Evolutionary conservation across 1,140 invertebrate genomes (phyloP).

Genomic region (Hylaeus volcanicus): DNA sequence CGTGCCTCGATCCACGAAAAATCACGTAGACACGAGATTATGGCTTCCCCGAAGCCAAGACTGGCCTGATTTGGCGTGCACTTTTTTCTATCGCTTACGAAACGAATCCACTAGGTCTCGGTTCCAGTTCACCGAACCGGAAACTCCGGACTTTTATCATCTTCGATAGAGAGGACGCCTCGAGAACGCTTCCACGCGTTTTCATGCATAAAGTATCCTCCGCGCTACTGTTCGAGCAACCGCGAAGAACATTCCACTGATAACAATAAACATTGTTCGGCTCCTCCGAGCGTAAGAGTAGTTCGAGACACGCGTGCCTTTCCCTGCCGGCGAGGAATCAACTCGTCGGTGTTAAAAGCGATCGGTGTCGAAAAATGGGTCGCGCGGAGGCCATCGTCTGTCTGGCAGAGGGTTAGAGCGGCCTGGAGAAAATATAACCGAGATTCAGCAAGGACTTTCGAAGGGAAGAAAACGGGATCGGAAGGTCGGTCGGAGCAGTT

Average conservation of each 20-base stretch:
- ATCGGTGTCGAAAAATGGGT: no score
- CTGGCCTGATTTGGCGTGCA: no score
- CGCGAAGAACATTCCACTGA: no score
- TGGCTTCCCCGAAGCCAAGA: no score
- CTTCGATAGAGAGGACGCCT: background rate
- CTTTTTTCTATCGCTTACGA: background rate
- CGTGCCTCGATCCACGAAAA: no score
- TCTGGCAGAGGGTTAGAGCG: background rate
- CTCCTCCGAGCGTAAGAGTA: no score
- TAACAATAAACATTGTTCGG: no score
- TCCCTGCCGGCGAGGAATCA: no score
- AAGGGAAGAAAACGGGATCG: slow-evolving; percentile 64
- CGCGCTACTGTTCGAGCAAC: no score
- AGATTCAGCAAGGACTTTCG: slow-evolving; percentile 47
- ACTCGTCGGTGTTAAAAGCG: no score
- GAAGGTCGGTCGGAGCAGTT: slow-evolving; percentile 53
- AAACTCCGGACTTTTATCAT: slow-evolving; percentile 28
- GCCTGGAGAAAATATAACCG: background rate
- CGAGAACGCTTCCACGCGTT: slow-evolving; percentile 10
- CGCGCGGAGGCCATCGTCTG: no score
- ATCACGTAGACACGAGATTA: background rate
- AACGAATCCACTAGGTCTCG: slow-evolving; percentile 18
- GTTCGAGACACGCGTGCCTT: no score
- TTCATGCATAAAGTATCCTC: background rate
- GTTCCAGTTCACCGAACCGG: slow-evolving; percentile 44